Conservation (phyloP, 2,888 invertebrate genomes). For the Liodrosophila aerea region DNA sequence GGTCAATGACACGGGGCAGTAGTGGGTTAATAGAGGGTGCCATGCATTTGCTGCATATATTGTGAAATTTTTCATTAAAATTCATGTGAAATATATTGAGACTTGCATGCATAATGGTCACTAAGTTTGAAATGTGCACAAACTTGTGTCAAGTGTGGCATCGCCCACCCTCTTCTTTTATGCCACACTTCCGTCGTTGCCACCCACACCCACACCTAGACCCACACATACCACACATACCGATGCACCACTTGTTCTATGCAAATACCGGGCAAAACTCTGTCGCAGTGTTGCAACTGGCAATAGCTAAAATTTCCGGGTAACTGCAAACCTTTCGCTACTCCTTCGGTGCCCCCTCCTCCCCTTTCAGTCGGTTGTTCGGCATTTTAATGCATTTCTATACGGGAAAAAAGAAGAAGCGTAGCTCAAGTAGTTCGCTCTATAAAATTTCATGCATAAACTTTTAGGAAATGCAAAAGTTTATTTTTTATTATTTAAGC, state of each 20-base stretch:
- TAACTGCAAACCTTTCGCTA: neutral
- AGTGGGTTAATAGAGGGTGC: neutral
- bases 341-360: neutral
- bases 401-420: slow-evolving; percentile 55
- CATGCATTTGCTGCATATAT: slow-evolving; percentile 29
- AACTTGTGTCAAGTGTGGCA: slow-evolving; percentile 59
- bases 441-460: slow-evolving; percentile 78
- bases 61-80: slow-evolving; percentile 65
- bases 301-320: slow-evolving; percentile 30
- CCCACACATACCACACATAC: neutral
- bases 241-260: slow-evolving; percentile 40
- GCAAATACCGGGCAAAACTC: slow-evolving; percentile 52
- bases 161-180: slow-evolving; percentile 10
- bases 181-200: slow-evolving; percentile 5
- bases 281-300: slow-evolving; percentile 47
- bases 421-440: slow-evolving; percentile 70
- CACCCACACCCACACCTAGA: neutral
- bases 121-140: slow-evolving; percentile 66
- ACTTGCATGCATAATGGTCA: slow-evolving; percentile 75
- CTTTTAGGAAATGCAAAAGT: slow-evolving; percentile 72
- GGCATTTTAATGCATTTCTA: slow-evolving; percentile 51
- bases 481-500: slow-evolving; percentile 71
- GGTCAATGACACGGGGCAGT: slow-evolving; percentile 3
- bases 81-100: slow-evolving; percentile 75
- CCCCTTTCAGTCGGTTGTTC: slow-evolving; percentile 18